Base-by-base conservation (phyloP, 2,888 invertebrate species). In the Melieria picta region DNA sequence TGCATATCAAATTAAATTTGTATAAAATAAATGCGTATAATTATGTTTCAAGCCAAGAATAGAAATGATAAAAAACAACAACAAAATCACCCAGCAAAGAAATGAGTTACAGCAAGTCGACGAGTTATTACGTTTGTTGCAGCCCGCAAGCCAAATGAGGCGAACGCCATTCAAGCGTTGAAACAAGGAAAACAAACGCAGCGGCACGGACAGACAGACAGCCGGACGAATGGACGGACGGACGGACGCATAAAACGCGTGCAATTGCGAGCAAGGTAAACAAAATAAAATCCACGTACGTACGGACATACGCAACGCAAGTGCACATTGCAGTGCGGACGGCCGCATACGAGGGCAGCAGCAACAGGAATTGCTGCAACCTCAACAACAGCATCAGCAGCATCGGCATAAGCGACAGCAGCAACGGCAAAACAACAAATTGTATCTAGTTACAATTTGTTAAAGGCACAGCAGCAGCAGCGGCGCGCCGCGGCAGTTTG, bases 361-460 rank as follows among this genome's bases (percentile, higher is more conserved):
- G 45, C 42, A 13, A 45, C 30, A n/a, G 43, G 10, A 13, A 13
- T 55, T 46, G 47, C 45, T 50, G 47, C n/a, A 7, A 47, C 47
- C 50, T 50, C 47, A 56, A 45, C 55, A 45, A 7, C 48, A 48
- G 7, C 9, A 11, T 30, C 47, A 52, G 52, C 9, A 4, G 6
- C 6, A 52, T 4, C 52, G 47, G 48, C 48, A 13, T 56, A 61
- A 10, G 13, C 30, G 68, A n/a, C 57, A 57, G 52, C 7, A 52
- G 45, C 69, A 57, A 16, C 55, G 45, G 45, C 70, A 72, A 55
- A 13, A 45, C 66, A 30, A 70, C 63, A 75, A 77, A 66, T 71
- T 73, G 73, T 72, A 77, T 75, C 74, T 67, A 67, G 74, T 76
- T 77, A 73, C 75, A 76, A 72, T 73, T 72, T 71, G 71, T 62